Evolutionary conservation across 92 coral and sea anemone species (phyloP), one percentile per base, ranked within the genome.

Genomic region (Umimayanthus chanpuru): DNA sequence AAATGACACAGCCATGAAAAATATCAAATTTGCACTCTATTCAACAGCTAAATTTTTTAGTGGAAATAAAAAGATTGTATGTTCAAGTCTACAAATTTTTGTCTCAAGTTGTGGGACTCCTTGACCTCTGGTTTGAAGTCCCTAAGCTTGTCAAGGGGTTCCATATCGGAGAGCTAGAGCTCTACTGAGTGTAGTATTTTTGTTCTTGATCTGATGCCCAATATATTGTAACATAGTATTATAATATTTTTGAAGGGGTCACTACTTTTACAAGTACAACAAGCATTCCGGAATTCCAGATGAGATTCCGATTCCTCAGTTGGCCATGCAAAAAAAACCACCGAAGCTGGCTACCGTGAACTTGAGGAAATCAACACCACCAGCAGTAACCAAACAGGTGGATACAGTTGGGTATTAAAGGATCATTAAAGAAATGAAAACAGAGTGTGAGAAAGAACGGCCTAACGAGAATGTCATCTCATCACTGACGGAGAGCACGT

Each of bases 251-350:
- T 75, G 79, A 75, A 75, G 79, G 79, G 79, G 79, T 75, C 79
- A 75, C 79, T 75, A 15, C 79, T 75, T 75, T 38, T 36, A 75
- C 79, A 75, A 75, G 79, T 75, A n/a, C 79, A 75, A 75, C 79
- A 75, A 75, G 79, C 79, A 75, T 75, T 71, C 75, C 75, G 40
- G 39, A 71, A 71, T 71, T 71, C 75, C 75, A 71, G 75, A 71
- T 39, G 75, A 71, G 39, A n/a, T n/a, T n/a, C n/a, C n/a, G 9
- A 39, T 71, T 71, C 75, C 75, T 71, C 75, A 1, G 75, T 71
- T 71, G 75, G 75, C 75, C 39, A 9, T 71, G 75, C 75, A 71
- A 71, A 71, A 71, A 71, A 25, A 71, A 74, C 77, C 79, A 40
- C 44, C 38, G 49, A 74, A 40, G 50, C 79, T 74, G 50, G 79